Percentiles rank a stretch among this genome's conserved stretches.
These are phyloP conservation scores for Trematomus loennbergii DNA, from an alignment of 2,113 vertebrate species.

Conservation along the genomic window DNA sequence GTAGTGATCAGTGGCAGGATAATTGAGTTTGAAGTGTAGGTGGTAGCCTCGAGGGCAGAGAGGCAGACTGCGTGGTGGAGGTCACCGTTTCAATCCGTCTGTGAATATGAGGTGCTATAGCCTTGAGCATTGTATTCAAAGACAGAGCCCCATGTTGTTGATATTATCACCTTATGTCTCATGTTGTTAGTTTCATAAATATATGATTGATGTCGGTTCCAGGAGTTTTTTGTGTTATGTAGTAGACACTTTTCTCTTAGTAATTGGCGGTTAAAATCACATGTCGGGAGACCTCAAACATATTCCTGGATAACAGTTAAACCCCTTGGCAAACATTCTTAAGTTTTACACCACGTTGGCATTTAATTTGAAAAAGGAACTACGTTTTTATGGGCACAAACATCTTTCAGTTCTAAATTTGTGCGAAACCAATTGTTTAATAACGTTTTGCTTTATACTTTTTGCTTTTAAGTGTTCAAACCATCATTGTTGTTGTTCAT, in stretches of 20 bases:
- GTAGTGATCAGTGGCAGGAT: slow-evolving; percentile 41
- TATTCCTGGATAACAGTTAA: background rate
- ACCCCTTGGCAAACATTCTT: background rate
- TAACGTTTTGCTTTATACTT: too few relatives aligned
- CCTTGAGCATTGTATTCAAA: slow-evolving; percentile 14
- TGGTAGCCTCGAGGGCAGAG: slow-evolving; percentile 22
- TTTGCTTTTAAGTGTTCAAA: too few relatives aligned
- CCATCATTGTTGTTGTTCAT: too few relatives aligned
- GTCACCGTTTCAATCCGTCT: slow-evolving; percentile 20
- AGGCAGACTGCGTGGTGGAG: slow-evolving; percentile 21
- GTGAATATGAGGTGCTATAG: slow-evolving; percentile 21
- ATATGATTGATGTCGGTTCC: background rate
- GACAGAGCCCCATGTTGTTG: background rate
- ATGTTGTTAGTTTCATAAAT: background rate
- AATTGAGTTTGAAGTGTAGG: slow-evolving; percentile 23
- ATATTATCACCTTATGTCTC: background rate
- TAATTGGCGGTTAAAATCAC: background rate
- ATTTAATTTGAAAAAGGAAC: background rate
- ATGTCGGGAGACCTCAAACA: background rate
- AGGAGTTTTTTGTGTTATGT: background rate
- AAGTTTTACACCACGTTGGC: background rate
- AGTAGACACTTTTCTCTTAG: background rate
- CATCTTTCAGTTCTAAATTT: too few relatives aligned
- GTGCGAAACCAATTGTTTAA: too few relatives aligned
- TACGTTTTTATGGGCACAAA: background rate